Percentiles rank a stretch among this genome's conserved stretches.
phyloP scores from a whole-genome alignment of 64 coral and sea anemone species.

The Actinia tenebrosa region DNA sequence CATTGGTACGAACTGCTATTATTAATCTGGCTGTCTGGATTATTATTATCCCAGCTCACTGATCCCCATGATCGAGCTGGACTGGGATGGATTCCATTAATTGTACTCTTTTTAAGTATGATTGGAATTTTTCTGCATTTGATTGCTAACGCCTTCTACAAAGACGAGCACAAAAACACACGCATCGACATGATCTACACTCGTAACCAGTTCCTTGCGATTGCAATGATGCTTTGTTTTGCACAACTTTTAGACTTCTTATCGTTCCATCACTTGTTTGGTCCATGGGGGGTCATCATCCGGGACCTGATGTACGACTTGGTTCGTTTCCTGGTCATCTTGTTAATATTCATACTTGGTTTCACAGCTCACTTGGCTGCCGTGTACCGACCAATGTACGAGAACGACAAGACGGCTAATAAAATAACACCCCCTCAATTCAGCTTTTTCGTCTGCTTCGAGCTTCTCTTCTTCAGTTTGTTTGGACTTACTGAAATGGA shows the following conservation, averaged over 20 bases:
- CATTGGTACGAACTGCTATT: constrained; percentile 92
- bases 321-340: constrained; percentile 86
- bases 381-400: constrained; percentile 72
- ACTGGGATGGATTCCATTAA: constrained; percentile 86
- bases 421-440: not conserved
- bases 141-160: constrained; percentile 64
- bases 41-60: constrained; percentile 82
- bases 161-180: constrained; percentile 8
- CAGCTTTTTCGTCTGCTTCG: constrained; percentile 60
- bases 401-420: not conserved
- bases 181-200: constrained; percentile 63
- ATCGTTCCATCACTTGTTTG: constrained; percentile 98
- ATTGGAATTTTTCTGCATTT: constrained; percentile 83
- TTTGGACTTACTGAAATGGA: constrained; percentile 82
- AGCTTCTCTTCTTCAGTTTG: constrained; percentile 86
- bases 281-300: constrained; percentile 98
- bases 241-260: constrained; percentile 89
- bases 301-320: constrained; percentile 96
- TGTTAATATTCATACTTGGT: constrained; percentile 91
- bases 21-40: constrained; percentile 88
- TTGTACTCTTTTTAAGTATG: constrained; percentile 73
- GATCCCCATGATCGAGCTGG: constrained; percentile 90
- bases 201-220: constrained; percentile 81
- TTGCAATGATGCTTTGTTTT: constrained; percentile 96
- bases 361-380: constrained; percentile 94